Conservation (phyloP, 1,140 invertebrate species). For the Drosophila eugracilis region DNA sequence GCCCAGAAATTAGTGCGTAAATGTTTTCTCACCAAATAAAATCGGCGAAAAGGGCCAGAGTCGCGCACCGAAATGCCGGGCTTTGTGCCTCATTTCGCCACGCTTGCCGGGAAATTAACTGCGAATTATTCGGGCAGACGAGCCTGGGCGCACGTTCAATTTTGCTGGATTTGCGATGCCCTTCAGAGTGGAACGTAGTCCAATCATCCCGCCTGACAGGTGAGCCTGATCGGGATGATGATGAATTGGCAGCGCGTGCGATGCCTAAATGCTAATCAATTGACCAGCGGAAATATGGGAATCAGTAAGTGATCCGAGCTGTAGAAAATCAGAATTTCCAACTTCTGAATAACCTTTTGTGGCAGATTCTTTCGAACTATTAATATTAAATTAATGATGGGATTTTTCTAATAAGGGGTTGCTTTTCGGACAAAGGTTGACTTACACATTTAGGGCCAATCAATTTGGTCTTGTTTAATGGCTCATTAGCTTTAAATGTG, state of each 20-base stretch:
- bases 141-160: conserved; percentile 65
- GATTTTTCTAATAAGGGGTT: background rate
- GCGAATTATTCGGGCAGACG: conserved; percentile 74
- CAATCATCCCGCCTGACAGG: conserved; percentile 55
- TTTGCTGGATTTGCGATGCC: conserved; percentile 68
- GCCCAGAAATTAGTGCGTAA: conserved; percentile 83
- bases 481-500: background rate
- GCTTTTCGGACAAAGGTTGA: background rate
- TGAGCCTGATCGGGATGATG: conserved; percentile 54
- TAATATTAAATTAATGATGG: background rate
- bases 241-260: conserved; percentile 49
- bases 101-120: conserved; percentile 82
- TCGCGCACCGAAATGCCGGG: conserved; percentile 13
- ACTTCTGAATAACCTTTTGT: background rate
- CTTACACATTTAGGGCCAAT: background rate
- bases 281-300: conserved; percentile 35
- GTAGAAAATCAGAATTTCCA: background rate
- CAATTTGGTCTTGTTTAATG: background rate
- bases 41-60: conserved; percentile 25
- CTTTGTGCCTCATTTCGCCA: conserved; percentile 76
- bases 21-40: conserved; percentile 85
- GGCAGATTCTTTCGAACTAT: background rate
- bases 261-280: conserved; percentile 29
- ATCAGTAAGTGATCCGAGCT: background rate
- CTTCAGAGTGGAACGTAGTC: conserved; percentile 38